Evolutionary conservation across 2,797 vertebrate species (phyloP).

Genomic region (Uromys caudimaculatus): DNA sequence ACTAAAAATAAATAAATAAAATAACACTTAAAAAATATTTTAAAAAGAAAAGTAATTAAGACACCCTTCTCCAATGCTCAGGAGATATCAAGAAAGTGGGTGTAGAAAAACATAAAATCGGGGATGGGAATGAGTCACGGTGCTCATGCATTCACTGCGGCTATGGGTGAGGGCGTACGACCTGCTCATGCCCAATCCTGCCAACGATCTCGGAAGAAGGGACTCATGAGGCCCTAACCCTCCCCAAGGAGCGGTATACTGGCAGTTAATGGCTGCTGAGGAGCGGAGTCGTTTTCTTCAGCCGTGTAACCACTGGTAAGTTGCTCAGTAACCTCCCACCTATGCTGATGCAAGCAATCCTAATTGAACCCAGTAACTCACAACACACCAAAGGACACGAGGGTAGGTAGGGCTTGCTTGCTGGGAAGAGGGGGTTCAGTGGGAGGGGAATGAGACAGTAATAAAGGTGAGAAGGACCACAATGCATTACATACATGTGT

Average conservation of each 20-base stretch:
- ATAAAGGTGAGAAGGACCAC: background rate
- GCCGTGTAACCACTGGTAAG: too few species aligned
- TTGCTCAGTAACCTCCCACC: background rate
- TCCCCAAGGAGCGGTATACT: background rate
- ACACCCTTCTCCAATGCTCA: background rate
- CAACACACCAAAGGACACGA: background rate
- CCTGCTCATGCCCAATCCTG: background rate
- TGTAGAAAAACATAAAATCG: background rate
- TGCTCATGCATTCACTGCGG: too few species aligned
- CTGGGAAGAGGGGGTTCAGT: background rate
- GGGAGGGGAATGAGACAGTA: too few species aligned
- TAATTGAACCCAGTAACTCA: background rate
- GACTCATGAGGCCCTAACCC: background rate
- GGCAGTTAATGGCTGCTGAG: background rate
- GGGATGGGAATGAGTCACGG: too few species aligned
- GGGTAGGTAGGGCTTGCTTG: background rate
- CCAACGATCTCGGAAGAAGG: too few species aligned
- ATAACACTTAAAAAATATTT: too few species aligned
- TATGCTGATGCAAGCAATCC: background rate
- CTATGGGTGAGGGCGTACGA: background rate
- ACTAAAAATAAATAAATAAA: too few species aligned
- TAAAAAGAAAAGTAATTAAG: too few species aligned
- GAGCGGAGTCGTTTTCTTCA: background rate
- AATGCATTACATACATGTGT: background rate
- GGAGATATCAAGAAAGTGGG: background rate